phyloP scores from a whole-genome alignment of 1,140 invertebrate genomes.

The Lucilia sericata region DNA sequence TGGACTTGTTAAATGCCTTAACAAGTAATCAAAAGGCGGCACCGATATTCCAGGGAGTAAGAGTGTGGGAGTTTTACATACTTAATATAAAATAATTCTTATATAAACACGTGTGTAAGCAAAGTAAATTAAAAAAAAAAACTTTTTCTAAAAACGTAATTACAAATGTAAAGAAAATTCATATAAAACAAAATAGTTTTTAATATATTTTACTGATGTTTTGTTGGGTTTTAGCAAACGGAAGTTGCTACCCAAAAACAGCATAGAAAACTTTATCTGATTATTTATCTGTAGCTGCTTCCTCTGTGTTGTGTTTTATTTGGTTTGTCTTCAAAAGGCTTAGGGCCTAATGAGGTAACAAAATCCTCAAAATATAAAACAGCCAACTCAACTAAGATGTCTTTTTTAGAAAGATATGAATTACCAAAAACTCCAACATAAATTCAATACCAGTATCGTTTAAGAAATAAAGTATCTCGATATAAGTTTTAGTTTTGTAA shows the following conservation, averaged over 20 bases:
- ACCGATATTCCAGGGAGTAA: background rate
- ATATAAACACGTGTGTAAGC: conserved; percentile 4
- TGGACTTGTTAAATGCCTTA: background rate
- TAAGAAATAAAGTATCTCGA: background rate
- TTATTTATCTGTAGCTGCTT: background rate
- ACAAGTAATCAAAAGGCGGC: background rate
- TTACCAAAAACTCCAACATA: background rate
- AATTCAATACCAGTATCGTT: background rate
- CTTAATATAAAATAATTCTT: no score
- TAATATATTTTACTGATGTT: no score
- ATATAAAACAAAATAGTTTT: no score
- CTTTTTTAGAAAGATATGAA: background rate
- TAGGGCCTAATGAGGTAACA: background rate
- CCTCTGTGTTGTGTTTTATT: background rate
- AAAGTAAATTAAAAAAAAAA: background rate
- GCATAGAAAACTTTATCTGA: no score
- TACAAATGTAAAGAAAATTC: no score
- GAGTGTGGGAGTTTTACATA: conserved; percentile 12
- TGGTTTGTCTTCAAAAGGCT: background rate
- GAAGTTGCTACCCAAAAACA: background rate
- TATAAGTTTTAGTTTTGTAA: no score
- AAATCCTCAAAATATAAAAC: background rate
- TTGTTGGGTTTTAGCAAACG: background rate
- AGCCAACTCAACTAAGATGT: background rate
- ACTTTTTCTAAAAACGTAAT: no score